These are phyloP conservation scores for Agrotis clavis DNA, from an alignment of 2,888 invertebrate genomes.

Conservation along the genomic window DNA sequence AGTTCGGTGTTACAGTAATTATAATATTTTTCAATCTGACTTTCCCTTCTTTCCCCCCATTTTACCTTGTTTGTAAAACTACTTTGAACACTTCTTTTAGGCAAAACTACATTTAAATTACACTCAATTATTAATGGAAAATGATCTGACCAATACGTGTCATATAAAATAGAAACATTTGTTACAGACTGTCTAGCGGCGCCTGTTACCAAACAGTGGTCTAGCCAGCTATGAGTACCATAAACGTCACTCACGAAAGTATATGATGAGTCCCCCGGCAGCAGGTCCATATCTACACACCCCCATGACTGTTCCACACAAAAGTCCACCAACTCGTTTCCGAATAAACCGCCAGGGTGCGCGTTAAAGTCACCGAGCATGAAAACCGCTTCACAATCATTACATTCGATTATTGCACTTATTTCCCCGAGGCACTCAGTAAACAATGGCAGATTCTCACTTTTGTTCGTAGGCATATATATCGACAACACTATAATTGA, in stretches of 20 bases:
- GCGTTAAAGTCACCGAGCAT: conserved; percentile 25
- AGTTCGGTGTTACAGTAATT: neutral
- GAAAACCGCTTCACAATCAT: conserved; percentile 19
- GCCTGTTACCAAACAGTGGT: conserved; percentile 26
- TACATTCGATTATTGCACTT: conserved; percentile 2
- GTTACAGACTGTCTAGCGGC: neutral
- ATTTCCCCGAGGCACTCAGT: conserved; percentile 8
- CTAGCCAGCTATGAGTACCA: conserved; percentile 11
- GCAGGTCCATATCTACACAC: conserved; percentile 4
- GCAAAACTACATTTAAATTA: conserved; percentile 1
- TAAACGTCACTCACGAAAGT: conserved; percentile 2
- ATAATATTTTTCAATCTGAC: neutral
- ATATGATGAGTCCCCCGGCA: neutral
- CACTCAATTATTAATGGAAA: neutral
- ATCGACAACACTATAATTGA: too few species aligned
- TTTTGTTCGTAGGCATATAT: too few species aligned
- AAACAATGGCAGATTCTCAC: too few species aligned
- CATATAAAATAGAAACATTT: conserved; percentile 6
- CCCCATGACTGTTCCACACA: conserved; percentile 22
- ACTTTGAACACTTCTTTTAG: neutral
- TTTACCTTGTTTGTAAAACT: too few species aligned
- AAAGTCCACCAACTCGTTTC: conserved; percentile 1
- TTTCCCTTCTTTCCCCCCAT: conserved; percentile 1
- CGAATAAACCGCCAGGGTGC: conserved; percentile 10
- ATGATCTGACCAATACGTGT: conserved; percentile 24